Percentiles rank a stretch among this genome's conserved stretches.
Conservation (phyloP, 2,113 vertebrate genomes). For the Alces alces region DNA sequence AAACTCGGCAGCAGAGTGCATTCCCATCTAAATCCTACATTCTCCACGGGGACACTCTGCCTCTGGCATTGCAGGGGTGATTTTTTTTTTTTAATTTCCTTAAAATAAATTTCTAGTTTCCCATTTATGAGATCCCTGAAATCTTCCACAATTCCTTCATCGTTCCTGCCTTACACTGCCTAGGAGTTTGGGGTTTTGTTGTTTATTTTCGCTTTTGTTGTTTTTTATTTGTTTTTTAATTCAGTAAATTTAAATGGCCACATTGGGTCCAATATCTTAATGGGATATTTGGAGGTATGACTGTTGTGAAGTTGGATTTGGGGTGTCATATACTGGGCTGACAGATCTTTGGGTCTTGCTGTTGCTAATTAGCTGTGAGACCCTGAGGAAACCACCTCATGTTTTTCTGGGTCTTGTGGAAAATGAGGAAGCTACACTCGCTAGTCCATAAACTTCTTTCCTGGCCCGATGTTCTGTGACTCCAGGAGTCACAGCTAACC, state of each 20-base stretch:
- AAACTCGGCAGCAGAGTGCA: background rate
- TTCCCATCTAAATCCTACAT: background rate
- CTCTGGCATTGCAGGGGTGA: background rate
- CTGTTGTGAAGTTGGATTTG: background rate
- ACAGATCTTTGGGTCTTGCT: background rate
- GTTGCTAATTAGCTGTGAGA: background rate
- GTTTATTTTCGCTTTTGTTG: background rate
- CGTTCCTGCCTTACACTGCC: background rate
- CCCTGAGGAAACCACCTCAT: background rate
- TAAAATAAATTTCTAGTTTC: background rate
- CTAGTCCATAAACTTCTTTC: background rate
- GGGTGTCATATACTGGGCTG: background rate
- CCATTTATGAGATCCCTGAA: background rate
- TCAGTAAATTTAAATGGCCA: background rate
- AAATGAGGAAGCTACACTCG: background rate
- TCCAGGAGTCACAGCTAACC: background rate
- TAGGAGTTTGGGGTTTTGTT: background rate
- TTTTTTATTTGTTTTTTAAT: background rate
- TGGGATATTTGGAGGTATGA: background rate
- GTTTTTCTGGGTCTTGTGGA: background rate
- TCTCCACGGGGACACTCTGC: background rate
- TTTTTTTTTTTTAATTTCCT: background rate
- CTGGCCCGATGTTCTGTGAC: background rate
- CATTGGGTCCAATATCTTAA: background rate
- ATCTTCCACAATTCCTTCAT: background rate